phyloP scores from a whole-genome alignment of 2,113 vertebrate species.

The Bos indicus region DNA sequence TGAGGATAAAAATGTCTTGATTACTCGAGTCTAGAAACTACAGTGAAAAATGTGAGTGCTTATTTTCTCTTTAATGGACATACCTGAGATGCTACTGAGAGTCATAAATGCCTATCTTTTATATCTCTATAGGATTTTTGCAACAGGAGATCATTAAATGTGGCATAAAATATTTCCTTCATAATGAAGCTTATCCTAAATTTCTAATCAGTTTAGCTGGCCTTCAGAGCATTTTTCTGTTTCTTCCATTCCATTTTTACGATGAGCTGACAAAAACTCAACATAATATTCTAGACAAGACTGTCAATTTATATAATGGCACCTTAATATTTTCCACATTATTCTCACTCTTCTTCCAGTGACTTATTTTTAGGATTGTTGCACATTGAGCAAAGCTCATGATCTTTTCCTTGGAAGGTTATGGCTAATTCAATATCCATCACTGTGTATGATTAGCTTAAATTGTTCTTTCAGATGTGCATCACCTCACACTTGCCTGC shows the following conservation, averaged over 20 bases:
- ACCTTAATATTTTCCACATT: slow-evolving; percentile 70
- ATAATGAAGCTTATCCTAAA: slow-evolving; percentile 52
- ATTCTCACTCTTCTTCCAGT: slow-evolving; percentile 62
- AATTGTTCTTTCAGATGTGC: slow-evolving; percentile 71
- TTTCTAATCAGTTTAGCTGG: slow-evolving; percentile 46
- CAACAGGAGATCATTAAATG: slow-evolving; percentile 48
- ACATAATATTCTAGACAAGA: slow-evolving; percentile 62
- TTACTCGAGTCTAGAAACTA: slow-evolving; percentile 40
- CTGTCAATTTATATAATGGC: slow-evolving; percentile 72
- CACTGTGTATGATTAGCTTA: slow-evolving; percentile 71
- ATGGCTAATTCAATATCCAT: slow-evolving; percentile 72
- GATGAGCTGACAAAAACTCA: slow-evolving; percentile 64
- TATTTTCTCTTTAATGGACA: slow-evolving; percentile 65
- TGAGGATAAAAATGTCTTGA: slow-evolving; percentile 61
- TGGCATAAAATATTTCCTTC: slow-evolving; percentile 48
- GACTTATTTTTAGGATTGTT: slow-evolving; percentile 70
- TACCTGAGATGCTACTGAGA: slow-evolving; percentile 7
- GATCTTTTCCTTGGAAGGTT: slow-evolving; percentile 69
- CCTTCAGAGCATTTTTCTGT: slow-evolving; percentile 42
- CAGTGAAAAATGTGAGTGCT: slow-evolving; percentile 58
- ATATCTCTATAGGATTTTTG: slow-evolving; percentile 39
- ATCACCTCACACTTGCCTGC: slow-evolving; percentile 67
- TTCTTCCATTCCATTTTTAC: slow-evolving; percentile 60
- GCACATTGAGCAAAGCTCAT: slow-evolving; percentile 70
- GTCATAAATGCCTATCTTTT: slow-evolving; percentile 40